Evolutionary conservation across 2,888 invertebrate species (phyloP).

Genomic region (Morpho helenor): DNA sequence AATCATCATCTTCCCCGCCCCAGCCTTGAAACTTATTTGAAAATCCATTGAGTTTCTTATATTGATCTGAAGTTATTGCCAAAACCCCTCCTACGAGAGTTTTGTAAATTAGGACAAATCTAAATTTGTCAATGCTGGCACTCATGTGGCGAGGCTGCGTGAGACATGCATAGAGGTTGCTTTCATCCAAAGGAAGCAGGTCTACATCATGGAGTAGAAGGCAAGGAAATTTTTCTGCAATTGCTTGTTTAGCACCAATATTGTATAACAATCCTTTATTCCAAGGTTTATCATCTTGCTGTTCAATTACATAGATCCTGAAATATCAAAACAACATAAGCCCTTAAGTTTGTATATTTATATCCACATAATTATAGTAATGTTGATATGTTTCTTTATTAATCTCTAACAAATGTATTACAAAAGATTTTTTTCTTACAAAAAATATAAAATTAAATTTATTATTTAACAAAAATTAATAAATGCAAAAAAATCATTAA

Average conservation of each 20-base stretch:
- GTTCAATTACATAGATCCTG: conserved; percentile 91
- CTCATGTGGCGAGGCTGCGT: conserved; percentile 92
- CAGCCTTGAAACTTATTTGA: conserved; percentile 63
- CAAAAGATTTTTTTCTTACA: too few species aligned
- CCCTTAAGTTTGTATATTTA: background rate
- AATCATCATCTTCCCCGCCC: conserved; percentile 74
- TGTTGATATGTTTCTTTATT: too few species aligned
- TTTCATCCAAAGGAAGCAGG: conserved; percentile 88
- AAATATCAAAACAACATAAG: conserved; percentile 21
- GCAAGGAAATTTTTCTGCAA: conserved; percentile 86
- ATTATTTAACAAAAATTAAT: too few species aligned
- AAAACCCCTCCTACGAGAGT: conserved; percentile 60
- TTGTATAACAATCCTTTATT: conserved; percentile 94
- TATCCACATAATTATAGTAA: background rate
- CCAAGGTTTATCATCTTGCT: conserved; percentile 87
- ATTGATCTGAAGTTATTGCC: conserved; percentile 55
- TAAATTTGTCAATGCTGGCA: conserved; percentile 89
- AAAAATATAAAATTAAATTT: too few species aligned
- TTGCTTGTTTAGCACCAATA: conserved; percentile 88
- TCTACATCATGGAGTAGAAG: conserved; percentile 95
- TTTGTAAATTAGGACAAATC: conserved; percentile 43
- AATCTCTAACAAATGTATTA: too few species aligned
- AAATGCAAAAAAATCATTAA: background rate
- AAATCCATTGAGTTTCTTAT: conserved; percentile 51
- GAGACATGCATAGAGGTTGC: conserved; percentile 91